These are phyloP conservation scores for Lacanobia oleracea DNA, from an alignment of 2,888 invertebrate species.

Conservation along the genomic window DNA sequence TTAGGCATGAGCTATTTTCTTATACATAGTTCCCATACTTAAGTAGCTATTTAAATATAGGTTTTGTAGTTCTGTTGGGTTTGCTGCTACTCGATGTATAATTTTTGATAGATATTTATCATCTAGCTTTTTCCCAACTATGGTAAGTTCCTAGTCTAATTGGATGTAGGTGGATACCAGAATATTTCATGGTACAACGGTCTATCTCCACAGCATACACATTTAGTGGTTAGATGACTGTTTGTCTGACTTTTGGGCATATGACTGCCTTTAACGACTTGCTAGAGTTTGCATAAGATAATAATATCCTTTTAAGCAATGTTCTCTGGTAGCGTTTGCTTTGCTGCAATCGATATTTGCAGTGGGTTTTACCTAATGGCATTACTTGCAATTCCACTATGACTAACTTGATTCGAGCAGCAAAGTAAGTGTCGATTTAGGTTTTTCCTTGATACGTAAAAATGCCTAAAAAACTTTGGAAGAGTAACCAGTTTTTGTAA, in stretches of 20 bases:
- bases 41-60: constrained; percentile 8
- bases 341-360: constrained; percentile 28
- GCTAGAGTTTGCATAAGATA: background rate
- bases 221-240: too few species aligned
- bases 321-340: background rate
- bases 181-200: background rate
- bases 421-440: background rate
- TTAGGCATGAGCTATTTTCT: constrained; percentile 16
- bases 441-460: constrained; percentile 40
- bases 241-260: background rate
- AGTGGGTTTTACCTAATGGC: constrained; percentile 46
- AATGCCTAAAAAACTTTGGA: constrained; percentile 13
- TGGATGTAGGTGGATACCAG: too few species aligned
- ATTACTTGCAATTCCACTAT: constrained; percentile 3
- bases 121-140: background rate
- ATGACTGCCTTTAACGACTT: background rate
- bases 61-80: background rate
- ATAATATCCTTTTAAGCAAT: constrained; percentile 14
- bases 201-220: too few species aligned
- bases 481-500: background rate
- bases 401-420: background rate
- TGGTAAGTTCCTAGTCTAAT: background rate
- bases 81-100: background rate
- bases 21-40: background rate
- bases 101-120: background rate